Evolutionary conservation across 2,888 invertebrate species (phyloP).

Genomic region (Encarsia formosa): DNA sequence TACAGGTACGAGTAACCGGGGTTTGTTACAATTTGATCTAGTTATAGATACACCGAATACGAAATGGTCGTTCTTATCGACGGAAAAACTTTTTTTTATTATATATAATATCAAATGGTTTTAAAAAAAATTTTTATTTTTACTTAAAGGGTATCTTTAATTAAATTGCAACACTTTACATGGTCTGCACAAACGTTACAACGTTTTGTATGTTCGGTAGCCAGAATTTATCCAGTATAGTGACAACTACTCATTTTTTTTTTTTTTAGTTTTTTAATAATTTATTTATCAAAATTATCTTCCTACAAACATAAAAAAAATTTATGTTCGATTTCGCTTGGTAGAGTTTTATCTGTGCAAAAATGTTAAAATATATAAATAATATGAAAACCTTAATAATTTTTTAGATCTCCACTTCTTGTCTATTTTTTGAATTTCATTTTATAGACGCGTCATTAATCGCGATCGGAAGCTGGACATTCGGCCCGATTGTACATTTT

Average conservation of each 20-base stretch:
- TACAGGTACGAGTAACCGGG: not conserved
- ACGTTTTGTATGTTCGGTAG: slow-evolving; percentile 30
- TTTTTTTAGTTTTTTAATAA: not conserved
- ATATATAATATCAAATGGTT: slow-evolving; percentile 15
- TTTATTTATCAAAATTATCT: too few species aligned
- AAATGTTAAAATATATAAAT: too few species aligned
- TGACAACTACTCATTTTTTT: slow-evolving; percentile 28
- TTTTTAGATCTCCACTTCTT: too few species aligned
- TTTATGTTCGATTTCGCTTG: too few species aligned
- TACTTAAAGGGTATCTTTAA: too few species aligned
- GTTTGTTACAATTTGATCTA: not conserved
- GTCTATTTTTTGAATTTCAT: not conserved
- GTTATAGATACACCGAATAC: slow-evolving; percentile 12
- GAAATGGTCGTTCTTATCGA: slow-evolving; percentile 20
- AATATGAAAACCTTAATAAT: too few species aligned
- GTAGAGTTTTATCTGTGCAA: too few species aligned
- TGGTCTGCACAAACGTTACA: slow-evolving; percentile 28
- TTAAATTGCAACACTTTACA: slow-evolving; percentile 31
- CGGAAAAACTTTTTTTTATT: slow-evolving; percentile 9
- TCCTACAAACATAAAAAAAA: too few species aligned
- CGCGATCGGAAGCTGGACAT: slow-evolving; percentile 25
- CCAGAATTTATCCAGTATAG: slow-evolving; percentile 34
- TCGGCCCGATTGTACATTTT: slow-evolving; percentile 25
- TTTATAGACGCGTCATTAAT: slow-evolving; percentile 1
- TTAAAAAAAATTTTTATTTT: slow-evolving; percentile 23